A percentile compares a stretch with the other conserved stretches of the same genome.
phyloP scores from a whole-genome alignment of 2,888 invertebrate genomes.

The Embidobia sp. region DNA sequence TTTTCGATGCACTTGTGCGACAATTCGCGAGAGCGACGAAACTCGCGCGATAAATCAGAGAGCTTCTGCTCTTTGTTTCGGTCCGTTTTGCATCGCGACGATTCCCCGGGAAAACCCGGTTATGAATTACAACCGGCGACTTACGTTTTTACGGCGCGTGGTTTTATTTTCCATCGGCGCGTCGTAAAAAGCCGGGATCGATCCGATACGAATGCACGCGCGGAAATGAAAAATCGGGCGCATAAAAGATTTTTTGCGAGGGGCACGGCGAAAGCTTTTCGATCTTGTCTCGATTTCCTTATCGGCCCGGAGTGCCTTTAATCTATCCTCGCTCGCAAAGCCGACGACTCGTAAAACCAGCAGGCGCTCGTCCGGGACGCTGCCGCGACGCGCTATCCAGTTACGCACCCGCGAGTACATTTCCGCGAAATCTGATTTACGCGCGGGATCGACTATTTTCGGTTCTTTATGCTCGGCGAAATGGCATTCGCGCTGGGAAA shows the following conservation, averaged over 20 bases:
- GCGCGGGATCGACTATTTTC: slow-evolving; percentile 22
- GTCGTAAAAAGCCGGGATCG: slow-evolving; percentile 26
- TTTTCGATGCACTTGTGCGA: neutral
- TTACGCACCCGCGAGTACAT: slow-evolving; percentile 35
- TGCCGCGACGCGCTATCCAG: slow-evolving; percentile 26
- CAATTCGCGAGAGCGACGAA: too few species aligned
- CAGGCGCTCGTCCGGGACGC: neutral
- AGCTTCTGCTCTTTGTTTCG: neutral
- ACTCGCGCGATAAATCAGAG: too few species aligned
- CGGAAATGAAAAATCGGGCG: slow-evolving; percentile 59
- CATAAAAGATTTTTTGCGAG: slow-evolving; percentile 46
- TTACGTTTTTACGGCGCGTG: slow-evolving; percentile 22
- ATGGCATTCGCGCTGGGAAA: neutral
- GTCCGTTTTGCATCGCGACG: too few species aligned
- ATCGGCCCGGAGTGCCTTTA: slow-evolving; percentile 50
- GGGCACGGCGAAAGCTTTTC: slow-evolving; percentile 48
- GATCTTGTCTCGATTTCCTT: slow-evolving; percentile 65
- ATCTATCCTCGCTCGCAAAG: slow-evolving; percentile 34
- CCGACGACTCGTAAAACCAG: slow-evolving; percentile 58
- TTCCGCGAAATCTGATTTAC: slow-evolving; percentile 36
- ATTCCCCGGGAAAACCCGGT: too few species aligned
- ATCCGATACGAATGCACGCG: slow-evolving; percentile 39
- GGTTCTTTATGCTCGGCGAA: slow-evolving; percentile 7
- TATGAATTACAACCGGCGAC: slow-evolving; percentile 27
- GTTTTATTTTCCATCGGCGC: slow-evolving; percentile 41